Evolutionary conservation across 1,140 invertebrate species (phyloP), one percentile per base, ranked within the genome.

Genomic region (Galleria mellonella): DNA sequence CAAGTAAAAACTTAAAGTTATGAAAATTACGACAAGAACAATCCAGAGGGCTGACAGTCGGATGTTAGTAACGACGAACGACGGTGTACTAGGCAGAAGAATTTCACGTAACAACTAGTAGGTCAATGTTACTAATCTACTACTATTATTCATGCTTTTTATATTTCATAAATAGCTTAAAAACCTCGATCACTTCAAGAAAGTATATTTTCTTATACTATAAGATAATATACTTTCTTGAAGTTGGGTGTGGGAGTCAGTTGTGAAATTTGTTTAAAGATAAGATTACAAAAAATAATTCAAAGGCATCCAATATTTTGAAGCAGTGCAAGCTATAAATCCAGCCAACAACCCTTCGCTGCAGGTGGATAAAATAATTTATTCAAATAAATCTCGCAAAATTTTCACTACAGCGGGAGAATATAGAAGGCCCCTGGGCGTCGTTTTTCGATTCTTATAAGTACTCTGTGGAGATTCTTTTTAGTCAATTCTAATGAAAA

Each of bases 381-480:
- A 83, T 82, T 82, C 76, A 76, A 75, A 83, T 83, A 81, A 83
- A 81, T 83, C 79, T 74, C 49, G 47, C 44, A 57, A 69, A 69
- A 75, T 68, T 73, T 79, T 72, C 67, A 66, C 62, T 68, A 62
- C 55, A 51, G 50, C 43, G 43, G 43, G 53, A 23, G 17, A 23
- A 35, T 65, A 32, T 63, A 78, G 51, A 41, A 60, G 60, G 62
- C 79, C 79, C 79, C 44, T 17, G 79, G 72, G 79, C 51, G 59
- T 67, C 56, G 62, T 83, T 83, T 40, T 41, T 59, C 63, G 50
- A 63, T 82, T 77, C 74, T 83, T 81, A 74, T 81, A 78, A 83
- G 60, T 75, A 70, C 71, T 73, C 66, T 62, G 44, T 73, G 38
- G 69, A 79, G 71, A 60, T 63, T 71, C 65, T 72, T 74, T 61